Evolutionary conservation across 1,140 invertebrate species (phyloP).

Genomic region (Aethina tumida): DNA sequence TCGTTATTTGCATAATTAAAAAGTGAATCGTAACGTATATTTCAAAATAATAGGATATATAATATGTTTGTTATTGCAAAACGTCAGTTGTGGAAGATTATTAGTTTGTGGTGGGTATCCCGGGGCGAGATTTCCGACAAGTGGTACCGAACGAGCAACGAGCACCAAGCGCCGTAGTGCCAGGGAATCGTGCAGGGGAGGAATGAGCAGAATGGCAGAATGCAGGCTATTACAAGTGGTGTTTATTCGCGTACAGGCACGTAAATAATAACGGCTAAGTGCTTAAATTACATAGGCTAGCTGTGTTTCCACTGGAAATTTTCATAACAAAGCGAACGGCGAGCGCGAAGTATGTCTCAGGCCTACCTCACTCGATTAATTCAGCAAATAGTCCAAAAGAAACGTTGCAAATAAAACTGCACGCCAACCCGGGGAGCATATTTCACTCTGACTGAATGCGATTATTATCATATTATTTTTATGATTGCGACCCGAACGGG

Average conservation of each 20-base stretch:
- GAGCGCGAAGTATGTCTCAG: slow-evolving; percentile 12
- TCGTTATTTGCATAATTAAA: slow-evolving; percentile 6
- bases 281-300: slow-evolving; percentile 17
- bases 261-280: slow-evolving; percentile 19
- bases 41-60: slow-evolving; percentile 5
- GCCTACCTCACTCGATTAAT: slow-evolving; percentile 14
- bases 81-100: slow-evolving; percentile 10
- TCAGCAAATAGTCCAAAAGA: slow-evolving; percentile 12
- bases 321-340: slow-evolving; percentile 17
- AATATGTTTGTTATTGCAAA: slow-evolving; percentile 9
- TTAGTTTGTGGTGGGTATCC: slow-evolving; percentile 11
- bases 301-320: slow-evolving; percentile 17
- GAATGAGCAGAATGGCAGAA: slow-evolving; percentile 2
- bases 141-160: slow-evolving; percentile 8
- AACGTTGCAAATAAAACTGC: slow-evolving; percentile 10
- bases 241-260: slow-evolving; percentile 17
- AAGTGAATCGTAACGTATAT: slow-evolving; percentile 3
- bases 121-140: slow-evolving; percentile 12
- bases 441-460: slow-evolving; percentile 24
- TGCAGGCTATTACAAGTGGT: slow-evolving; percentile 16
- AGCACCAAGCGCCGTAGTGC: too few relatives aligned
- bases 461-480: slow-evolving; percentile 28
- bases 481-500: slow-evolving; percentile 23
- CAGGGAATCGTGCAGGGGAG: too few relatives aligned
- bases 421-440: slow-evolving; percentile 14